A percentile compares a stretch with the other conserved stretches of the same genome.
These are phyloP conservation scores for Promerops cafer DNA, from an alignment of 2,113 vertebrate genomes.

Conservation along the genomic window DNA sequence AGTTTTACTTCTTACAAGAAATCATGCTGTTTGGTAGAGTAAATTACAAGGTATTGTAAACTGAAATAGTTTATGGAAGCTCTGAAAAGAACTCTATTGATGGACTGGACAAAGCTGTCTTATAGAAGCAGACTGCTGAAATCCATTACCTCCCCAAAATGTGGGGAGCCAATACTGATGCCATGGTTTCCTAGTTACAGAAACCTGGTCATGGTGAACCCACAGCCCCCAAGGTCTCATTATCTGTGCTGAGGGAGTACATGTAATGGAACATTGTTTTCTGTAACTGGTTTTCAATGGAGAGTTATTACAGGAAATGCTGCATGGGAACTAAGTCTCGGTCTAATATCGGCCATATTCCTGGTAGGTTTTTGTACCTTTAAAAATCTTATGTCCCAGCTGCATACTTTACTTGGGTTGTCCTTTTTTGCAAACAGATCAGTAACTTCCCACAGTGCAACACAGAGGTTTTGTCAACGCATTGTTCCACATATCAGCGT, in stretches of 20 bases:
- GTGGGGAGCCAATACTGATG: background rate
- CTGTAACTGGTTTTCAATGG: background rate
- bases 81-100: background rate
- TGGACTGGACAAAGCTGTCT: background rate
- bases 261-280: background rate
- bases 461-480: background rate
- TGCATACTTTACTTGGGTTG: background rate
- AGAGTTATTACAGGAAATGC: background rate
- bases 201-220: background rate
- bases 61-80: background rate
- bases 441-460: background rate
- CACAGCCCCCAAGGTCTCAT: background rate
- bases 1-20: background rate
- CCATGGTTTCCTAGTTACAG: background rate
- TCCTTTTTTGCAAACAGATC: background rate
- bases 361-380: background rate
- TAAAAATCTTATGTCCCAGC: background rate
- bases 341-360: background rate
- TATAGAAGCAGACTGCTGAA: background rate
- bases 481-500: background rate
- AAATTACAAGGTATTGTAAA: background rate
- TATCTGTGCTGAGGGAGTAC: background rate
- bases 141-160: background rate
- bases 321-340: background rate
- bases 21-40: background rate